Evolutionary conservation across 2,797 vertebrate species (phyloP).

Genomic region (Hoplostethus atlanticus): DNA sequence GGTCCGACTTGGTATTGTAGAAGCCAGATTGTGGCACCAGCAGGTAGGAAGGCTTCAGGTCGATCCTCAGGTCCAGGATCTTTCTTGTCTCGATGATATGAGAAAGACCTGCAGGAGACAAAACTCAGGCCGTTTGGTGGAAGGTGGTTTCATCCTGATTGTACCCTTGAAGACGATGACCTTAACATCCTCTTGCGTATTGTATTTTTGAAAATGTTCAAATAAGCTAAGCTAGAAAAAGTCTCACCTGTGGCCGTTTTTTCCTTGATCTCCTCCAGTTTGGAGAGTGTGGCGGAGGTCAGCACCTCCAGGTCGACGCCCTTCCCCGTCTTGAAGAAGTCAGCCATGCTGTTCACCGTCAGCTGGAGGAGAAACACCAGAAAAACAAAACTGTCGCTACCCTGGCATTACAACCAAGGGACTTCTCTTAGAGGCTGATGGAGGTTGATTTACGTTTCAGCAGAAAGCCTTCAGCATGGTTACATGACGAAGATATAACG

Average conservation of each 20-base stretch:
- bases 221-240: too few species aligned
- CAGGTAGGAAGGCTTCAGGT: slow-evolving; percentile 95
- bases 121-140: too few species aligned
- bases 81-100: slow-evolving; percentile 96
- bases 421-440: too few species aligned
- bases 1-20: slow-evolving; percentile 84
- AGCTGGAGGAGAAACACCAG: slow-evolving; percentile 73
- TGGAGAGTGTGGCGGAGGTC: slow-evolving; percentile 93
- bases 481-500: too few species aligned
- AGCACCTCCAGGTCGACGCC: slow-evolving; percentile 92
- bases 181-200: too few species aligned
- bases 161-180: too few species aligned
- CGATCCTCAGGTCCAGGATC: slow-evolving; percentile 91
- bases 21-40: slow-evolving; percentile 92
- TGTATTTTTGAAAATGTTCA: too few species aligned
- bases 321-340: slow-evolving; percentile 92
- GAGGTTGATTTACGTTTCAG: too few species aligned
- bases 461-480: too few species aligned
- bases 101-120: slow-evolving; percentile 84
- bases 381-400: too few species aligned
- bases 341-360: slow-evolving; percentile 92
- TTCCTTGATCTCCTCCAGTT: slow-evolving; percentile 97
- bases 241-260: slow-evolving; percentile 90
- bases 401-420: too few species aligned
- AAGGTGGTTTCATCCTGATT: too few species aligned